Conservation (phyloP, 2,888 invertebrate genomes). For the Zeuzera pyrina region DNA sequence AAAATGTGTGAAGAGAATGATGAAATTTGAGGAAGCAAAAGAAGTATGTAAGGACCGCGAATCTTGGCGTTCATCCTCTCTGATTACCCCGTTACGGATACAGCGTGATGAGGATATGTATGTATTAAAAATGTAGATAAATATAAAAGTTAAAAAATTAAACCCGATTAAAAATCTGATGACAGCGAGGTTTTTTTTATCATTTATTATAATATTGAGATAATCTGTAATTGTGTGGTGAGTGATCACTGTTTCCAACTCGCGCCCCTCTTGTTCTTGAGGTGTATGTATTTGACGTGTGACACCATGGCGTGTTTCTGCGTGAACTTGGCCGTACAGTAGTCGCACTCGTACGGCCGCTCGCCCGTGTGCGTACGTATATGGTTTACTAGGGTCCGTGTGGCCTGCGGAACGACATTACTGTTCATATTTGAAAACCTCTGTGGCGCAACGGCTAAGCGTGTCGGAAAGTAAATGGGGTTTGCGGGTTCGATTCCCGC, state of each 20-base stretch:
- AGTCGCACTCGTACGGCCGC: conserved; percentile 21
- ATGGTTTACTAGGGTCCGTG: conserved; percentile 12
- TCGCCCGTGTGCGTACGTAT: no score
- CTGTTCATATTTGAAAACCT: no score
- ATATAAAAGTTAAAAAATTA: neutral
- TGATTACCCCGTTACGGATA: no score
- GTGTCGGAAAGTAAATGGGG: no score
- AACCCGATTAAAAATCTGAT: neutral
- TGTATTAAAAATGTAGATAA: no score
- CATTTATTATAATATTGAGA: neutral
- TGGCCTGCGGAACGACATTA: conserved; percentile 16
- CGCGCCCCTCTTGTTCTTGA: neutral
- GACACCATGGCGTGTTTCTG: conserved; percentile 20
- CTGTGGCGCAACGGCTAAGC: no score
- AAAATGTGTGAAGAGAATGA: no score
- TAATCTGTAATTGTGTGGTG: neutral
- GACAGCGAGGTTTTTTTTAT: neutral
- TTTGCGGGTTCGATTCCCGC: no score
- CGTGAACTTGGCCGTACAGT: conserved; percentile 20
- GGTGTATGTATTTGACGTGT: conserved; percentile 16
- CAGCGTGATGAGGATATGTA: no score
- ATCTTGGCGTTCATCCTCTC: no score
- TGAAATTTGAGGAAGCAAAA: no score
- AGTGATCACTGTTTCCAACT: neutral
- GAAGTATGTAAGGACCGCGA: no score